Base-by-base conservation (phyloP, 2,888 invertebrate species). In the Exocentrus adspersus region DNA sequence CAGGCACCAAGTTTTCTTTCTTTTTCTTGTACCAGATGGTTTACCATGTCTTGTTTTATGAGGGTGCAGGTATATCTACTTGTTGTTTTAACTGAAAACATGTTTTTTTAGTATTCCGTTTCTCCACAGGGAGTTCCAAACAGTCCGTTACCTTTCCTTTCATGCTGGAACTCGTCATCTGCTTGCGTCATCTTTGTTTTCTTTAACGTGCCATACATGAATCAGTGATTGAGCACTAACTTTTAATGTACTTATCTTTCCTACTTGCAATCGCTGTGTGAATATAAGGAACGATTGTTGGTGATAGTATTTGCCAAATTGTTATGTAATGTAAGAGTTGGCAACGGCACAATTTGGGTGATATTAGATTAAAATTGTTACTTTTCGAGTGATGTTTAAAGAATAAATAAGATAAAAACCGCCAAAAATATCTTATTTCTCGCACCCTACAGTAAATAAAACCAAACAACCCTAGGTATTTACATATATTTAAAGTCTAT, bases 321-420 rank as follows among this genome's bases (percentile, higher is more conserved):
- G 65, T 63, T 65, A 58, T 58, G 19, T 32, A 19, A 24, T 64
- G 32, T 56, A 46, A 53, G 51, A 46, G 21, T 16, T 46, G 46
- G 53, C 54, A 52, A 50, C 48, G 52, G 65, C 68, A 66, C 66
- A 62, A 66, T 66, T 64, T 66, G 64, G 65, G 68, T 68, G 68
- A 68, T 68, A 68, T 48, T 68, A 68, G 65, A 58, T 32, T 65
- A 64, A 57, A 19, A 12, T 57, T 57, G 57, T 57, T 57, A 46
- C 17, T 14, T 56, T 32, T 43, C 14, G 46, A 46, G 28, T 30
- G 57, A 46, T 57, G 46, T 42, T 57, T 16, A 51, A 51, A 51
- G 46, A 54, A 43, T 43, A 54, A 30, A 10, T 16, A 42, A 21
- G 42, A 12, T 14, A 42, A 9, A 21, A 14, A 7, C 7, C 42